phyloP scores from a whole-genome alignment of 2,113 vertebrate species.

The Apeltes quadracus region DNA sequence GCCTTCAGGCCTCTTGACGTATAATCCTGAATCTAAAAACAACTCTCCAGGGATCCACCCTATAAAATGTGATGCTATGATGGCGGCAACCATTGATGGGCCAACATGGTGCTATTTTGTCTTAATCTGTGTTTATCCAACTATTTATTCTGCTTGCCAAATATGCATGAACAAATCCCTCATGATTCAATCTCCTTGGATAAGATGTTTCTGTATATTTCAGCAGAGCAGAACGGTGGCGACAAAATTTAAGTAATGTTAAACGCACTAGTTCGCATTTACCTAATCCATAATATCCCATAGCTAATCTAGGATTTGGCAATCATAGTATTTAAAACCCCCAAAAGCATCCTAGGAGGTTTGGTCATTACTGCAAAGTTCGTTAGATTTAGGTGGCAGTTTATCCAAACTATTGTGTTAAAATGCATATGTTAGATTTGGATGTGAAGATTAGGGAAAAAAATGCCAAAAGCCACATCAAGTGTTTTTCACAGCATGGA shows the following conservation, averaged over 20 bases:
- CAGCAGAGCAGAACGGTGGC: neutral
- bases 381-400: constrained; percentile 5
- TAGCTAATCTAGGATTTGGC: neutral
- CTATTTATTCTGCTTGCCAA: constrained; percentile 64
- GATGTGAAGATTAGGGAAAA: constrained; percentile 3
- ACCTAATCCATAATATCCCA: neutral
- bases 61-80: constrained; percentile 54
- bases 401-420: neutral
- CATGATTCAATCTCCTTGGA: constrained; percentile 7
- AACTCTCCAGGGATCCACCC: constrained; percentile 46
- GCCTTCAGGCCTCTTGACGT: constrained; percentile 19
- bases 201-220: constrained; percentile 25
- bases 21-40: constrained; percentile 23
- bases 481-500: constrained; percentile 23
- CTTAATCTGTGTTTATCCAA: constrained; percentile 51
- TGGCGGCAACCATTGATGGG: constrained; percentile 27
- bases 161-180: constrained; percentile 68
- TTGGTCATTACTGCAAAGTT: constrained; percentile 10
- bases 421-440: constrained; percentile 11
- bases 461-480: constrained; percentile 1
- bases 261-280: constrained; percentile 6
- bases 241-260: neutral
- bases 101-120: constrained; percentile 72
- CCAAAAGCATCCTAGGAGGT: constrained; percentile 2
- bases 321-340: neutral